Evolutionary conservation across 2,888 invertebrate species (phyloP), one percentile per base, ranked within the genome.

Genomic region (Stomorhina lunata): DNA sequence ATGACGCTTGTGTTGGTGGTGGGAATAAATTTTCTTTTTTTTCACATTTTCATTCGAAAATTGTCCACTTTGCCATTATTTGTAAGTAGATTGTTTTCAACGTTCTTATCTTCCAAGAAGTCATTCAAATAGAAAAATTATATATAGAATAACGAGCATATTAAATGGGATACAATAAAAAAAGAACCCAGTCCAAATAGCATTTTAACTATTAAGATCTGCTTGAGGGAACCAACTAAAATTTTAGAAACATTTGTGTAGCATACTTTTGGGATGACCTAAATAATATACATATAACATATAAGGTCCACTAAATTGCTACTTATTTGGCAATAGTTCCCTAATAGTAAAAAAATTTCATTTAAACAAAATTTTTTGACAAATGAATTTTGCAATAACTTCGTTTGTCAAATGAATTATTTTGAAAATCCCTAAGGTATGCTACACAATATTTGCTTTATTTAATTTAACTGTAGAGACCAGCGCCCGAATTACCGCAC

Each of bases 21-120:
- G 55, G 65, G 66, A 72, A 80, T 80, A 48, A 29, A 53, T 63
- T 63, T 73, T 73, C 5, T 65, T 53, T 43, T 29, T 4, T 37
- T 25, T n/a, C n/a, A n/a, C n/a, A 25, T 25, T 50, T 73, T 50
- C 59, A 15, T 50, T 69, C 15, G 66, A 73, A 75, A 83, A 75
- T 71, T 81, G 75, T 84, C 78, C 81, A 83, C 78, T 84, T 78
- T 73, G 57, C 53, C 53, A 63, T 68, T 71, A 66, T 40, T n/a
- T 65, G 10, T 32, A 40, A 63, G 53, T 53, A 34, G 68, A 77
- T 66, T 77, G 66, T 53, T 77, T 40, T 73, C 20, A 4, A 17
- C 29, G 10, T 37, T 37, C 22, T 9, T 20, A 37, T 61, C 45
- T 72, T 75, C 71, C 17, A 34, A 76, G 80, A 81, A 84, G 34